phyloP scores from a whole-genome alignment of 2,888 invertebrate species.

The Phortica magna region DNA sequence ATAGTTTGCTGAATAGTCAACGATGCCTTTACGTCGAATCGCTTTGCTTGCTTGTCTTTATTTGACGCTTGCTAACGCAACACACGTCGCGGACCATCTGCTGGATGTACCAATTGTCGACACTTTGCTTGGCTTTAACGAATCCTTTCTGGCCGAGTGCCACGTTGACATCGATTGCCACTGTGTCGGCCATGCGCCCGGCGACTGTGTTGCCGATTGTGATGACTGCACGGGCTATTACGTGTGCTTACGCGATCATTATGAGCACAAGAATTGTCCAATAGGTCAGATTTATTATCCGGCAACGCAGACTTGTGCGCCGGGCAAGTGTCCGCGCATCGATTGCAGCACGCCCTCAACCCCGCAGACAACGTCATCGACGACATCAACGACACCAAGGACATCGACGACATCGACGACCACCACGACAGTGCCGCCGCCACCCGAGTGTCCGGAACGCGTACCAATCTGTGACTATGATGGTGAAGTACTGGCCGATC shows the following conservation, averaged over 20 bases:
- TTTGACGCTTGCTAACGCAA: not conserved
- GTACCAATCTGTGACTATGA: slow-evolving; percentile 40
- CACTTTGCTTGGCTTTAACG: not conserved
- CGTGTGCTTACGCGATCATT: slow-evolving; percentile 38
- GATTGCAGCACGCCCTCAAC: slow-evolving; percentile 41
- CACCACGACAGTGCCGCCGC: not conserved
- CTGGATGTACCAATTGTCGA: not conserved
- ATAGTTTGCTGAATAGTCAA: not conserved
- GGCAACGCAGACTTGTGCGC: slow-evolving; percentile 39
- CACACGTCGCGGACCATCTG: not conserved
- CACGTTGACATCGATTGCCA: slow-evolving; percentile 41
- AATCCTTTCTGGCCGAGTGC: slow-evolving; percentile 29
- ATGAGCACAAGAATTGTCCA: slow-evolving; percentile 38
- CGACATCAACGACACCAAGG: not conserved
- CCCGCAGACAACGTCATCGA: too few relatives aligned
- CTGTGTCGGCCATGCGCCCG: slow-evolving; percentile 48
- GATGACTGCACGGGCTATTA: slow-evolving; percentile 55
- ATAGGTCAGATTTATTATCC: slow-evolving; percentile 41
- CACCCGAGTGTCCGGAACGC: slow-evolving; percentile 6
- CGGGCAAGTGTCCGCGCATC: slow-evolving; percentile 53
- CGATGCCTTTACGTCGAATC: not conserved
- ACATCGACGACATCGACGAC: not conserved
- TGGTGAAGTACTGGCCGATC: slow-evolving; percentile 55
- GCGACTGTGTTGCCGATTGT: slow-evolving; percentile 52
- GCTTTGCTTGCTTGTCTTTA: not conserved